These are phyloP conservation scores for Drosophila athabasca DNA, from an alignment of 1,140 invertebrate genomes.

Conservation along the genomic window DNA sequence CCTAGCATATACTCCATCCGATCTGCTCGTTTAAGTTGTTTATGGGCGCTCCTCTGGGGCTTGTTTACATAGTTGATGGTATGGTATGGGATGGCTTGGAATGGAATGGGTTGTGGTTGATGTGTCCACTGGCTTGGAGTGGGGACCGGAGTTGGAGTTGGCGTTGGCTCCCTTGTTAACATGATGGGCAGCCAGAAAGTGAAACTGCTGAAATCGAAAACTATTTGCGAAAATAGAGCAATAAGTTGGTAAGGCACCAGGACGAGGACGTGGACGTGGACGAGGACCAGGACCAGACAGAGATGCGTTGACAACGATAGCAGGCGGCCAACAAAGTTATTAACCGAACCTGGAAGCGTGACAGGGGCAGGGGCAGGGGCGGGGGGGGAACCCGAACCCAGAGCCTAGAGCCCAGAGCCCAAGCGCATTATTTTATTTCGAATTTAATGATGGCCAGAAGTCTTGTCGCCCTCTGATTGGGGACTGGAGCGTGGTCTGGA, in stretches of 20 bases:
- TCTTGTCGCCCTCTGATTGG: conserved; percentile 65
- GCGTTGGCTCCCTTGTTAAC: conserved; percentile 62
- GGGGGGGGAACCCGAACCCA: neutral
- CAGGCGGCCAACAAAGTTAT: conserved; percentile 62
- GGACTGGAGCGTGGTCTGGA: conserved; percentile 5
- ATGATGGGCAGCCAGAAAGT: conserved; percentile 74
- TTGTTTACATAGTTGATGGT: conserved; percentile 71
- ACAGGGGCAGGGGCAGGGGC: conserved; percentile 32
- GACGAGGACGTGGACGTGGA: neutral
- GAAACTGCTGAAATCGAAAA: conserved; percentile 80
- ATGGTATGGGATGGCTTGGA: neutral
- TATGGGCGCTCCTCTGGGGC: conserved; percentile 33
- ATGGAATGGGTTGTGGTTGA: conserved; percentile 30
- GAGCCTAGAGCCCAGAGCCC: neutral
- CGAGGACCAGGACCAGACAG: neutral
- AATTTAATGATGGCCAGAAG: conserved; percentile 74
- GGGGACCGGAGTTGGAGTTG: conserved; percentile 32
- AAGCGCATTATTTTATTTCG: conserved; percentile 77
- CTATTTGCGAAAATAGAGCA: conserved; percentile 74
- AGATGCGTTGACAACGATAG: conserved; percentile 69
- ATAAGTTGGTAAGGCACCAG: conserved; percentile 70
- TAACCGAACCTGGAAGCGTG: conserved; percentile 61
- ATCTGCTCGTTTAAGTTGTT: conserved; percentile 68
- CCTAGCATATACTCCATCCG: conserved; percentile 25
- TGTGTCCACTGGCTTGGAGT: conserved; percentile 13